Percentiles rank a stretch among this genome's conserved stretches.
These are phyloP conservation scores for Sthenelais limicola DNA, from an alignment of 2,888 invertebrate genomes.

Conservation along the genomic window DNA sequence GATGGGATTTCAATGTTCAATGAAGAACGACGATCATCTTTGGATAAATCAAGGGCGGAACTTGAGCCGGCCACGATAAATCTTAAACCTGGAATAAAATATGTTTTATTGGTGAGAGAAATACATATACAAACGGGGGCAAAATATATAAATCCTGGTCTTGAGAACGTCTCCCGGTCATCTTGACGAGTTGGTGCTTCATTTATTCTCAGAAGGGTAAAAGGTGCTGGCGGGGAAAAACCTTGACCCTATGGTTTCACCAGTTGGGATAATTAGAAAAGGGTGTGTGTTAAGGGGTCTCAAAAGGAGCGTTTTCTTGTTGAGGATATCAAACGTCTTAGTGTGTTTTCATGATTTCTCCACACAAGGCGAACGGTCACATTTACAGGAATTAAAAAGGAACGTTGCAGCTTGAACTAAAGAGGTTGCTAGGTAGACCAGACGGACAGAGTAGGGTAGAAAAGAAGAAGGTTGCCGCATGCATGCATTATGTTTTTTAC, in stretches of 20 bases:
- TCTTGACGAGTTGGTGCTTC: no score
- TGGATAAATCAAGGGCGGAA: no score
- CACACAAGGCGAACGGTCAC: conserved; percentile 26
- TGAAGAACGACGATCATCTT: no score
- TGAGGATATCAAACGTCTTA: not conserved
- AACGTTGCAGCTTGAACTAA: conserved; percentile 28
- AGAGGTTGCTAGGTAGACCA: conserved; percentile 28
- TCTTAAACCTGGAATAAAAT: no score
- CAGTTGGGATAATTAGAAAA: conserved; percentile 25
- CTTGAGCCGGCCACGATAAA: no score
- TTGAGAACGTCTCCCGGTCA: no score
- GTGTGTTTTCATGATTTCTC: conserved; percentile 30
- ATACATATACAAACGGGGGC: no score
- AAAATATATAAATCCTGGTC: no score
- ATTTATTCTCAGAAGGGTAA: no score
- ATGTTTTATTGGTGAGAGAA: no score
- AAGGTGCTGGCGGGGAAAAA: no score
- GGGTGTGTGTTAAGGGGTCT: conserved; percentile 27
- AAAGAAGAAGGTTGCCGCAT: conserved; percentile 7
- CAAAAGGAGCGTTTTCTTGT: not conserved
- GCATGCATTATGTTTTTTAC: conserved; percentile 34
- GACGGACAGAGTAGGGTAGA: conserved; percentile 30
- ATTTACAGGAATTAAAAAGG: conserved; percentile 36
- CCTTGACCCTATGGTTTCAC: conserved; percentile 29
- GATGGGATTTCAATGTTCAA: no score